These are phyloP conservation scores for Peromyscus californicus DNA, from an alignment of 2,113 vertebrate genomes.

Conservation along the genomic window DNA sequence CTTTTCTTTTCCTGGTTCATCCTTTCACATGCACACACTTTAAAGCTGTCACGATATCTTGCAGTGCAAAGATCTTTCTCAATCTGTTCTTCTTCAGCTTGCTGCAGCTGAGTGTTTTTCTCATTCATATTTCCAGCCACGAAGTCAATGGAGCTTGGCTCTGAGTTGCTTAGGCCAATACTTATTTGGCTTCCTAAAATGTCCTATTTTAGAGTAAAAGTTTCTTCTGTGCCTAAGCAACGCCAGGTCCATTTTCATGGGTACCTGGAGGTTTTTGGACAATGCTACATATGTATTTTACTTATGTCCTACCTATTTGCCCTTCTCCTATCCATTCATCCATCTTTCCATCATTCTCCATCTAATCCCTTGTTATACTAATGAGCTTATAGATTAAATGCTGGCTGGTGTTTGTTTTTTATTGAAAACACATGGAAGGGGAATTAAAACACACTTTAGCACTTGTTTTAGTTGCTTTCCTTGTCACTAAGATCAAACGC, in stretches of 20 bases:
- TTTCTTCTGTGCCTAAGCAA: not conserved
- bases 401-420: not conserved
- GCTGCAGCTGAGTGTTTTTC: not conserved
- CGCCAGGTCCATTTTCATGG: not conserved
- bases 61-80: not conserved
- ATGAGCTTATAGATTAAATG: not conserved
- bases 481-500: not conserved
- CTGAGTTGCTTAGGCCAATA: not conserved
- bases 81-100: not conserved
- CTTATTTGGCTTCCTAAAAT: not conserved
- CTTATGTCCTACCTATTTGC: not conserved
- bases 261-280: not conserved
- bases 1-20: not conserved
- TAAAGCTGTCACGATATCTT: not conserved
- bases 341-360: not conserved
- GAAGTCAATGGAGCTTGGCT: not conserved
- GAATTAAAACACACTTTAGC: not conserved
- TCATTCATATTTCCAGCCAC: not conserved
- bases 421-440: not conserved
- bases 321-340: not conserved
- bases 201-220: not conserved
- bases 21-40: not conserved
- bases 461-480: not conserved
- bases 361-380: not conserved
- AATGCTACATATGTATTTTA: not conserved